Conservation (phyloP, 2,888 invertebrate genomes). For the Drosophila algonquin region DNA sequence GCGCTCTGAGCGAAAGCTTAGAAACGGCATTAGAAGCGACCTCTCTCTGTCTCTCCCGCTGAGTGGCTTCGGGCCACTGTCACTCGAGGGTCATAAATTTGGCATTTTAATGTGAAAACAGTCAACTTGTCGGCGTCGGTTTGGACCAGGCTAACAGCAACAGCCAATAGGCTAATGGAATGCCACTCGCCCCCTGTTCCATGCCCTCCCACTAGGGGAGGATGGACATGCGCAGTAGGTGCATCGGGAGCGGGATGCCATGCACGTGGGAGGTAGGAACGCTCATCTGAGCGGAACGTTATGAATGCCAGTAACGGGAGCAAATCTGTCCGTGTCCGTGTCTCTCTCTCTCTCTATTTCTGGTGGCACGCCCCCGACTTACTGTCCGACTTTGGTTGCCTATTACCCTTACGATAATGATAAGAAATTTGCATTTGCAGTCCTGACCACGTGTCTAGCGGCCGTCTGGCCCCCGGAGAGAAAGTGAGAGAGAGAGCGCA, state of each 20-base stretch:
- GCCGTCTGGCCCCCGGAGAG: background rate
- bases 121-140: slow-evolving; percentile 83
- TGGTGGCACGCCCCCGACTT: slow-evolving; percentile 62
- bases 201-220: slow-evolving; percentile 11
- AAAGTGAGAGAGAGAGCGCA: slow-evolving; percentile 8
- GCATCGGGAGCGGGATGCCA: slow-evolving; percentile 17
- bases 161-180: background rate
- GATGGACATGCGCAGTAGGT: slow-evolving; percentile 60
- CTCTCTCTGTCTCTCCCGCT: background rate
- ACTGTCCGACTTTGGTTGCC: slow-evolving; percentile 79
- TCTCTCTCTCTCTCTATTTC: background rate
- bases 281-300: slow-evolving; percentile 1
- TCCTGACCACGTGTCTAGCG: slow-evolving; percentile 51
- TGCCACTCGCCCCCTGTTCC: background rate
- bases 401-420: slow-evolving; percentile 82
- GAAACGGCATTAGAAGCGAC: slow-evolving; percentile 33
- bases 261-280: slow-evolving; percentile 6
- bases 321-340: slow-evolving; percentile 13
- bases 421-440: slow-evolving; percentile 79
- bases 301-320: slow-evolving; percentile 34
- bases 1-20: slow-evolving; percentile 61
- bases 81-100: slow-evolving; percentile 73
- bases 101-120: slow-evolving; percentile 83
- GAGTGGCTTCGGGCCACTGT: slow-evolving; percentile 10
- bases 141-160: slow-evolving; percentile 77